A percentile compares a stretch with the other conserved stretches of the same genome.
Evolutionary conservation across 1,140 invertebrate genomes (phyloP).

Genomic region (Pseudomyrmex dendroicus): DNA sequence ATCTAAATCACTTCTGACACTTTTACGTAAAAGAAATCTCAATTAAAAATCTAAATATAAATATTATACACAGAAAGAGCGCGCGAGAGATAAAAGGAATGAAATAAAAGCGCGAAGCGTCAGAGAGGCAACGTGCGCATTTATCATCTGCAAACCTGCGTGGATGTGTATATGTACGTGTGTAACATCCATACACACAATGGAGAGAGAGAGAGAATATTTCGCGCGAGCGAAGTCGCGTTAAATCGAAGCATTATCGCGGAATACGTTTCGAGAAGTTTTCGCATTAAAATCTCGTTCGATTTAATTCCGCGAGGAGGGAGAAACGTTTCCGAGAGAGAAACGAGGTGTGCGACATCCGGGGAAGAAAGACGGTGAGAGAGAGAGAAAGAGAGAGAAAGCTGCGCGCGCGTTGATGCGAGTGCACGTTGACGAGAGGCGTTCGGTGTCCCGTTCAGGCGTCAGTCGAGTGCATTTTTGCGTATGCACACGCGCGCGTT

Average conservation of each 20-base stretch:
- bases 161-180: no score
- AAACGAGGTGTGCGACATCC: slow-evolving; percentile 19
- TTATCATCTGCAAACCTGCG: not conserved
- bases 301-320: not conserved
- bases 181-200: not conserved
- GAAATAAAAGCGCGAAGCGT: no score
- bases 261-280: not conserved
- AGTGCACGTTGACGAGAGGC: not conserved
- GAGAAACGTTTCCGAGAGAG: not conserved
- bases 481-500: slow-evolving; percentile 12
- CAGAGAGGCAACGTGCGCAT: not conserved
- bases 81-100: not conserved
- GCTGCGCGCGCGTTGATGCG: not conserved
- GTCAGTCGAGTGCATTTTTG: slow-evolving; percentile 34
- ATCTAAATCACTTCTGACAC: not conserved
- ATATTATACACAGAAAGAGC: not conserved
- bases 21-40: not conserved
- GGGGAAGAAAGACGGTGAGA: no score
- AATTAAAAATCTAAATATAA: slow-evolving; percentile 12
- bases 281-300: not conserved
- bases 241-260: not conserved
- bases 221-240: not conserved
- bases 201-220: not conserved
- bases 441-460: not conserved
- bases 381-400: no score